These are phyloP conservation scores for Threskiornis aethiopicus DNA, from an alignment of 2,797 vertebrate genomes.

Conservation along the genomic window DNA sequence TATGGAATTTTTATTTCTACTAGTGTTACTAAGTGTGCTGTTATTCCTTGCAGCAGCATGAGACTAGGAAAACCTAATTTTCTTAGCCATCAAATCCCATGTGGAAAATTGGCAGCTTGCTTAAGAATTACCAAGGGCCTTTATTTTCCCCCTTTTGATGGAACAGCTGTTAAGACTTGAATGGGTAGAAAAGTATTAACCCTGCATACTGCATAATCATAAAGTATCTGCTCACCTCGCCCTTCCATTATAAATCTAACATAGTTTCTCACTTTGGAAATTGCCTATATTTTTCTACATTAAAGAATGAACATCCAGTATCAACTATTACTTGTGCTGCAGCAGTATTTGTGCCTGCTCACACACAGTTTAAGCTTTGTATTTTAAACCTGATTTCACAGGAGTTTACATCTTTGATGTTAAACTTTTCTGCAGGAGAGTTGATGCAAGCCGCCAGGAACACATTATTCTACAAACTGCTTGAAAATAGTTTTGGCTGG, in stretches of 20 bases:
- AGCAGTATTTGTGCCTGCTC: not conserved
- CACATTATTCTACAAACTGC: not conserved
- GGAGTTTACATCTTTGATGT: not conserved
- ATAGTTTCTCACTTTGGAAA: not conserved
- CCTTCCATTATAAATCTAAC: not conserved
- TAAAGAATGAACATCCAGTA: not conserved
- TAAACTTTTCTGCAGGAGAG: conserved; percentile 8
- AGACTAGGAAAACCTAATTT: conserved; percentile 27
- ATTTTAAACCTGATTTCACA: conserved; percentile 2
- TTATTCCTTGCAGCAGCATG: not conserved
- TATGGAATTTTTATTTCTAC: not conserved
- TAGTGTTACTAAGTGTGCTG: not conserved
- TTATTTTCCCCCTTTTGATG: conserved; percentile 18
- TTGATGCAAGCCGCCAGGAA: not conserved
- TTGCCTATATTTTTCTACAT: not conserved
- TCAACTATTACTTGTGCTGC: not conserved
- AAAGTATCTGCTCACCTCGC: conserved; percentile 8
- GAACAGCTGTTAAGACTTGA: conserved; percentile 62
- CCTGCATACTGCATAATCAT: not conserved
- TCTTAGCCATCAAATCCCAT: conserved; percentile 30
- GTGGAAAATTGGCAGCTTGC: conserved; percentile 69
- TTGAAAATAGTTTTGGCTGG: conserved; percentile 18
- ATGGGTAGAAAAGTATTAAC: conserved; percentile 40
- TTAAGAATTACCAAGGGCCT: conserved; percentile 51
- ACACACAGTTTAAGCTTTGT: not conserved